phyloP scores from a whole-genome alignment of 2,113 vertebrate genomes.

The Pterocles burchelli region DNA sequence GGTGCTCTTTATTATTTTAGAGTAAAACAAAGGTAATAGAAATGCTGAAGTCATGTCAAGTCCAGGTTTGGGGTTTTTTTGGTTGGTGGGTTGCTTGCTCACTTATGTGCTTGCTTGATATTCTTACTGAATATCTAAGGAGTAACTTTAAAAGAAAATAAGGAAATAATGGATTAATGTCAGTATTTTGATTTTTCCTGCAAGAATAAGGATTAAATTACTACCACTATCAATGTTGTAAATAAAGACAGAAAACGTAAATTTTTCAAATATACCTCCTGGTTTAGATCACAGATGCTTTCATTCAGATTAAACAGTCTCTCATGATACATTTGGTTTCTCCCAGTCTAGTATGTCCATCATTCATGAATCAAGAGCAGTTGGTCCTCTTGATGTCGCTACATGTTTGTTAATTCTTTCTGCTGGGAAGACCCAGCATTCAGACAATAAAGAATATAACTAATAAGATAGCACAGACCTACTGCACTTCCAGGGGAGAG shows the following conservation, averaged over 20 bases:
- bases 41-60: background rate
- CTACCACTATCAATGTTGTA: background rate
- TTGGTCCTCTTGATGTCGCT: background rate
- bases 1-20: background rate
- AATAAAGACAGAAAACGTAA: background rate
- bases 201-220: background rate
- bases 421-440: background rate
- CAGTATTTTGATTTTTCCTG: background rate
- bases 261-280: background rate
- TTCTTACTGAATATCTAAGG: background rate
- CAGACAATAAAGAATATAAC: background rate
- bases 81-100: accelerated
- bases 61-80: background rate
- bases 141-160: background rate
- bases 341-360: background rate
- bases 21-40: background rate
- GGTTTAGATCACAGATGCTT: background rate
- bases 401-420: background rate
- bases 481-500: background rate
- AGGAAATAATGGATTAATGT: background rate
- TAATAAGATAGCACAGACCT: background rate
- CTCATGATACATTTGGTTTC: background rate
- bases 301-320: background rate
- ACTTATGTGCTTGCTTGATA: background rate
- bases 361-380: background rate